Percentiles rank a stretch among this genome's conserved stretches.
Conservation (phyloP, 2,888 invertebrate genomes). For the Orchestes rusci region DNA sequence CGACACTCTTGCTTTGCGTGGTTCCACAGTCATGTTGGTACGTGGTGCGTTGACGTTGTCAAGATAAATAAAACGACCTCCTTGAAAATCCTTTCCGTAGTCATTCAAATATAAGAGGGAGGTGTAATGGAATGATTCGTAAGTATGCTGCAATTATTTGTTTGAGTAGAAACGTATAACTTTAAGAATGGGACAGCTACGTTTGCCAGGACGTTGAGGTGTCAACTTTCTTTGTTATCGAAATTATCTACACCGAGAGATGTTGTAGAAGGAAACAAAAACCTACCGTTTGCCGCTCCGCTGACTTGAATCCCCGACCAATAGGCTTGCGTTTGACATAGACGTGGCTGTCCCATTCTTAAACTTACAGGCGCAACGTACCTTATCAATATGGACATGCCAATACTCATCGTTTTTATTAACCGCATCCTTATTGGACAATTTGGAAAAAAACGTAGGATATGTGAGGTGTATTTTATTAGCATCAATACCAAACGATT, state of each 20-base stretch:
- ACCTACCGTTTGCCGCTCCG: too few species aligned
- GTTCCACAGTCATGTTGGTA: conserved; percentile 66
- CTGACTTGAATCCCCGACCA: too few species aligned
- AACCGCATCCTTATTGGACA: conserved; percentile 61
- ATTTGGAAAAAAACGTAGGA: conserved; percentile 83
- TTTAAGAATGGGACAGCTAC: too few species aligned
- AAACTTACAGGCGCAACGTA: too few species aligned
- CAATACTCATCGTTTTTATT: conserved; percentile 84
- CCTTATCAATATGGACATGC: conserved; percentile 85
- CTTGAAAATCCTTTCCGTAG: conserved; percentile 68
- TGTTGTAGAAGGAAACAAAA: neutral
- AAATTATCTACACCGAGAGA: neutral
- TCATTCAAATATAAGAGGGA: conserved; percentile 73
- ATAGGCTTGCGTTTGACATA: too few species aligned
- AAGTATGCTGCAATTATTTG: conserved; percentile 58
- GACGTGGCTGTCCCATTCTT: too few species aligned
- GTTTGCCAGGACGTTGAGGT: too few species aligned
- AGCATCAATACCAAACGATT: conserved; percentile 63
- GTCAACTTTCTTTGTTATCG: too few species aligned
- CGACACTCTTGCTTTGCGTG: conserved; percentile 68
- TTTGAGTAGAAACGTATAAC: neutral
- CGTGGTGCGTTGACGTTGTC: conserved; percentile 54
- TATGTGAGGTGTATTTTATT: conserved; percentile 67
- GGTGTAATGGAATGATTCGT: conserved; percentile 81
- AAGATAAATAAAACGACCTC: conserved; percentile 75